phyloP scores from a whole-genome alignment of 2,888 invertebrate species.

The Chamaedrilus cognettii region DNA sequence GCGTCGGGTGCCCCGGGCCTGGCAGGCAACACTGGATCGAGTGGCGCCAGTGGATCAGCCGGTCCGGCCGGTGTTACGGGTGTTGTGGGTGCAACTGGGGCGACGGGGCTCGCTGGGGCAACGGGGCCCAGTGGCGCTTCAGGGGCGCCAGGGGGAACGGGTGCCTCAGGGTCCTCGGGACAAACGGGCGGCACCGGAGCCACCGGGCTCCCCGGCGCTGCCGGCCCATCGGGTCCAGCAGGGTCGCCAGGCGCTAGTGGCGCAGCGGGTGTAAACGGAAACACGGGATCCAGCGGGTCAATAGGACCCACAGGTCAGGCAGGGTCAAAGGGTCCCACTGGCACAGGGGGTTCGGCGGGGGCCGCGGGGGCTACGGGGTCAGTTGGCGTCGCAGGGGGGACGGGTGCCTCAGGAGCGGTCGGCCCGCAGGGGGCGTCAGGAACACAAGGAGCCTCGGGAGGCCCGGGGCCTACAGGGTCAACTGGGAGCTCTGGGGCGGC shows the following conservation, averaged over 20 bases:
- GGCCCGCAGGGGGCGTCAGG: slow-evolving; percentile 30
- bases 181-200: neutral
- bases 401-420: slow-evolving; percentile 16
- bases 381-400: slow-evolving; percentile 29
- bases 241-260: slow-evolving; percentile 9
- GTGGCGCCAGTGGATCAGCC: neutral
- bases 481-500: slow-evolving; percentile 20
- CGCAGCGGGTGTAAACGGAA: slow-evolving; percentile 14
- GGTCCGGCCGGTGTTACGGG: slow-evolving; percentile 10
- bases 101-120: neutral
- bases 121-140: neutral
- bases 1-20: neutral
- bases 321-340: slow-evolving; percentile 27
- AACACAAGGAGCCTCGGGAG: slow-evolving; percentile 8
- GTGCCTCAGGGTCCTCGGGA: neutral
- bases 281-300: slow-evolving; percentile 15
- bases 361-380: slow-evolving; percentile 22
- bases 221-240: neutral
- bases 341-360: slow-evolving; percentile 25
- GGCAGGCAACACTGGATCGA: slow-evolving; percentile 5
- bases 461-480: slow-evolving; percentile 11
- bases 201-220: neutral
- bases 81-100: neutral
- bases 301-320: slow-evolving; percentile 10
- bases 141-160: neutral